Evolutionary conservation across 2,797 vertebrate genomes (phyloP).

Genomic region (Zalophus californianus): DNA sequence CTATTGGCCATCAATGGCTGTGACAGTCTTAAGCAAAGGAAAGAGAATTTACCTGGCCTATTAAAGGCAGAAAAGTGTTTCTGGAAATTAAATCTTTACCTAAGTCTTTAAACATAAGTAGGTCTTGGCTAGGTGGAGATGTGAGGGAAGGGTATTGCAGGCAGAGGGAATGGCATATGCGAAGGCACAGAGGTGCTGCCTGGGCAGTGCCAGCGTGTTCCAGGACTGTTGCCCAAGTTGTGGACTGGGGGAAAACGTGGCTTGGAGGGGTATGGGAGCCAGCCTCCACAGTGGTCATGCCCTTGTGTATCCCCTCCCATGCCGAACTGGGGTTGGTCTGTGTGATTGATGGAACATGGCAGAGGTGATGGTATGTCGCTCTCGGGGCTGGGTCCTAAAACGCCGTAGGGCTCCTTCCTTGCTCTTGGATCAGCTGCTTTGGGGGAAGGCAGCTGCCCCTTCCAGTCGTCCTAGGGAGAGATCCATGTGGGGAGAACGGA

Average conservation of each 20-base stretch:
- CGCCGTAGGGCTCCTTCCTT: neutral
- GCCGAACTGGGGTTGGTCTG: fast-evolving
- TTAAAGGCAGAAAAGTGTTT: neutral
- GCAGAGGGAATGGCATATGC: neutral
- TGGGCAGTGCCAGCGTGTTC: neutral
- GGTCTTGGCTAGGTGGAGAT: neutral
- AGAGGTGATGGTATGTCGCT: fast-evolving
- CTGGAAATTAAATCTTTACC: neutral
- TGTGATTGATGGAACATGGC: neutral
- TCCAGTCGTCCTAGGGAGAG: neutral
- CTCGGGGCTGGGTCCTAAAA: neutral
- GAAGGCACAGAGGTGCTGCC: neutral
- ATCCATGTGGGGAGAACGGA: fast-evolving
- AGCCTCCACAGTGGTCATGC: neutral
- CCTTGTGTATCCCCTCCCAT: fast-evolving
- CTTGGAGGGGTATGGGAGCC: neutral
- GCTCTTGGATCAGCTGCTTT: neutral
- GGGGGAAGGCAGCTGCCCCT: fast-evolving
- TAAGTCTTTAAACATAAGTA: neutral
- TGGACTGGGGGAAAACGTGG: neutral
- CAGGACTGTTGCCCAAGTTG: neutral
- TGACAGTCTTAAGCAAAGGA: neutral
- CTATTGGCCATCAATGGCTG: neutral
- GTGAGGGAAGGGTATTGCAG: neutral
- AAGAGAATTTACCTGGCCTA: neutral